Percentiles rank a stretch among this genome's conserved stretches.
Evolutionary conservation across 2,113 vertebrate genomes (phyloP).

Genomic region (Aleadryas rufinucha): DNA sequence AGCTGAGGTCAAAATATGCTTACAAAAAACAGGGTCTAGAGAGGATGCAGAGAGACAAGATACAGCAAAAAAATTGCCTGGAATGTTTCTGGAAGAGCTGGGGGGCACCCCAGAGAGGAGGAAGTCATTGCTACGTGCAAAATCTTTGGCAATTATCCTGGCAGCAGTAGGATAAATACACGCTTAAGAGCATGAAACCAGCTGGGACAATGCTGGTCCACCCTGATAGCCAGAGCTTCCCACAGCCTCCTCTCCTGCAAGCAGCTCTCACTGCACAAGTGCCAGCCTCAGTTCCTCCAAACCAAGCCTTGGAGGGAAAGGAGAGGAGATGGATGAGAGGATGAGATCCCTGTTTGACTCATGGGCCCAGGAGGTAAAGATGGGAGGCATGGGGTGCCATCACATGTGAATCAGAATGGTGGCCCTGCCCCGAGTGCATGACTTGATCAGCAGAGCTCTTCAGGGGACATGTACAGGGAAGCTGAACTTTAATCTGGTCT

Average conservation of each 20-base stretch:
- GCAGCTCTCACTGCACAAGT: background rate
- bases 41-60: background rate
- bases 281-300: background rate
- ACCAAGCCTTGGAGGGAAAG: background rate
- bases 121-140: background rate
- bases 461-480: background rate
- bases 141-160: background rate
- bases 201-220: background rate
- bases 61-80: background rate
- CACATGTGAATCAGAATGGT: accelerated
- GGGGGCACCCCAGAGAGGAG: background rate
- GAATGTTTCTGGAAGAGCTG: background rate
- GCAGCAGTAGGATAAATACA: background rate
- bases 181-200: background rate
- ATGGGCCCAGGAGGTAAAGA: background rate
- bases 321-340: background rate
- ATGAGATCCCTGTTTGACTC: background rate
- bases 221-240: background rate
- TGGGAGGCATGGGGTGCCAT: background rate
- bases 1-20: background rate
- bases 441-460: background rate
- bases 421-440: background rate
- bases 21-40: background rate
- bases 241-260: background rate
- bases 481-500: background rate